Evolutionary conservation across 2,888 invertebrate species (phyloP), one percentile per base, ranked within the genome.

Genomic region (Pheosia gnoma): DNA sequence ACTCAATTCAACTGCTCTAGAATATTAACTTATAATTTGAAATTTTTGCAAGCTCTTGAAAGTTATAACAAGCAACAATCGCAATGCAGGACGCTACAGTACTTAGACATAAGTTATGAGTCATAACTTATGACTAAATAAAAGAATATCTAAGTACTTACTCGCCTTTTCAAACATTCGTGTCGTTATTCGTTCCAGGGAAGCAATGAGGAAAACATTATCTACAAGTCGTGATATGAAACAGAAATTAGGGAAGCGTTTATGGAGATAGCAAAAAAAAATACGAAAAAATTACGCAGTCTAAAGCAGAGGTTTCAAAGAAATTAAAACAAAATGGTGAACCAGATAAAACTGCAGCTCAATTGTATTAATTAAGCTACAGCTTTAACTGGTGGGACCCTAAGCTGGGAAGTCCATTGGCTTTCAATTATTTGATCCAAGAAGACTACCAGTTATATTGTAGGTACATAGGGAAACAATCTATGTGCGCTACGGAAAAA

Each of bases 191-290:
- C 58, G 45, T 63, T 45, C 63, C 57, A 41, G 59, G 57, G 66
- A 61, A 62, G 61, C 67, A 58, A 69, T 63, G 55, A 75, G 73
- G 68, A 75, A 75, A 75, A 75, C 59, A 62, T 59, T 57, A 61
- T 43, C 54, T 59, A 60, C 57, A 61, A 69, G 71, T 69, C 65
- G 63, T 71, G 67, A 69, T 72, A 68, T 67, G 71, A 71, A 72
- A 75, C 67, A 65, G 60, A 69, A 72, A 65, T 64, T 52, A 59
- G 61, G 38, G 60, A 37, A 1, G n/a, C 63, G 59, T 55, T 66
- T 65, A 71, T 71, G 69, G 68, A 58, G 64, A 52, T 59, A 66
- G 68, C 63, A 67, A 63, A 66, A 66, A 66, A 54, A 59, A 43
- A 67, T 36, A 52, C 4, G 3, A 51, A 9, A 52, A 52, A 25